Evolutionary conservation across 2,113 vertebrate genomes (phyloP).

Genomic region (Myxocyprinus asiaticus): DNA sequence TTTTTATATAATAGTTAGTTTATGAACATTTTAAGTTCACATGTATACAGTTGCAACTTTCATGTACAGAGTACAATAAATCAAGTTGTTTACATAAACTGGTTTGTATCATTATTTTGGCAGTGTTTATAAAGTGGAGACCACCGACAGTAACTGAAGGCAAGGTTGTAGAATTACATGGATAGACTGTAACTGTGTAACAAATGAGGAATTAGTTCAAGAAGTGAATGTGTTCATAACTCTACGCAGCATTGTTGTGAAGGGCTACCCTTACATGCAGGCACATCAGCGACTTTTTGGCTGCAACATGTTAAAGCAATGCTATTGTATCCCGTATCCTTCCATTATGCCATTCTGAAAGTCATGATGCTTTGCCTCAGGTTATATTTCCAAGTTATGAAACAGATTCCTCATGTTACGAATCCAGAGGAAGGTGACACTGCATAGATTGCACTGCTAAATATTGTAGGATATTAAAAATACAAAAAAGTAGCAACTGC

Average conservation of each 20-base stretch:
- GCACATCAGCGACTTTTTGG: conserved; percentile 56
- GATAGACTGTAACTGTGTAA: conserved; percentile 52
- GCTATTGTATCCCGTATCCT: conserved; percentile 58
- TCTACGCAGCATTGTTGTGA: conserved; percentile 59
- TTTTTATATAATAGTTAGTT: conserved; percentile 11
- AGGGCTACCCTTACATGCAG: conserved; percentile 59
- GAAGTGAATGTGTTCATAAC: conserved; percentile 52
- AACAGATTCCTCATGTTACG: conserved; percentile 33
- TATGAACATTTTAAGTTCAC: background rate
- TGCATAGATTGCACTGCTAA: background rate
- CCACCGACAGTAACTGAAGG: conserved; percentile 24
- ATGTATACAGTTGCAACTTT: background rate
- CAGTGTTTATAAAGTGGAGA: conserved; percentile 24
- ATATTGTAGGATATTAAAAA: background rate
- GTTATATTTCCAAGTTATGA: conserved; percentile 39
- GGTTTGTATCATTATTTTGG: conserved; percentile 8
- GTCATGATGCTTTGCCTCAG: conserved; percentile 38
- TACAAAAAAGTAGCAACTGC: background rate
- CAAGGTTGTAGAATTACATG: conserved; percentile 27
- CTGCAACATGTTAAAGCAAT: conserved; percentile 60
- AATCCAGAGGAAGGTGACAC: conserved; percentile 22
- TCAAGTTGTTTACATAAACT: conserved; percentile 20
- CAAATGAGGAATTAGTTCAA: conserved; percentile 60
- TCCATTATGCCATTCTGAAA: conserved; percentile 51
- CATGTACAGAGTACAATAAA: conserved; percentile 48